A percentile compares a stretch with the other conserved stretches of the same genome.
These are phyloP conservation scores for Phoxinus phoxinus DNA, from an alignment of 2,113 vertebrate genomes.

Conservation along the genomic window DNA sequence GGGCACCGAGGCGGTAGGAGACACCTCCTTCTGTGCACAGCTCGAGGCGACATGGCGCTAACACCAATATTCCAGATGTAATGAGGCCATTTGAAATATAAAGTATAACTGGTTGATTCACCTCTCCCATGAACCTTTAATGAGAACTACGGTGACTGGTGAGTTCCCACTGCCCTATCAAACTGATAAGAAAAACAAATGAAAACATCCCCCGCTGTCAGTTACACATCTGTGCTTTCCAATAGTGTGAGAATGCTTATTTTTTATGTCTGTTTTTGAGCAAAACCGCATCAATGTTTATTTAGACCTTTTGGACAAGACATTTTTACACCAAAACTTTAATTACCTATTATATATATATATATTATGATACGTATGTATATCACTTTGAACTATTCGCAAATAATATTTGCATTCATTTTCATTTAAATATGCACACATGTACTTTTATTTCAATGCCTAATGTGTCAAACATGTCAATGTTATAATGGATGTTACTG, in stretches of 20 bases:
- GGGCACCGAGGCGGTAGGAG: slow-evolving; percentile 52
- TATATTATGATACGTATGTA: no score
- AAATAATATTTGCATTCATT: no score
- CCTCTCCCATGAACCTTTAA: slow-evolving; percentile 60
- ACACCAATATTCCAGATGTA: slow-evolving; percentile 43
- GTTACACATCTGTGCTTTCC: slow-evolving; percentile 54
- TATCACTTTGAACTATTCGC: no score
- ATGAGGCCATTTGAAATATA: slow-evolving; percentile 28
- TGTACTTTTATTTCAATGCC: no score
- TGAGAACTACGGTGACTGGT: slow-evolving; percentile 39
- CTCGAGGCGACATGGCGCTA: slow-evolving; percentile 43
- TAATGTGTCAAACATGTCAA: no score
- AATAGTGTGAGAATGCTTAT: slow-evolving; percentile 34
- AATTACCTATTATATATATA: background rate
- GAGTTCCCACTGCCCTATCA: slow-evolving; percentile 43
- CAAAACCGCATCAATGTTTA: background rate
- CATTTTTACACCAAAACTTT: background rate
- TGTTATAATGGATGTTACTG: no score
- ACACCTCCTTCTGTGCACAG: slow-evolving; percentile 57
- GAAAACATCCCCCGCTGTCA: slow-evolving; percentile 48
- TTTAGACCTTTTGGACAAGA: background rate
- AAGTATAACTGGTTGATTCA: slow-evolving; percentile 37
- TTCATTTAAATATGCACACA: no score
- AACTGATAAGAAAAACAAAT: slow-evolving; percentile 56
- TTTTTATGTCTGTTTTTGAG: slow-evolving; percentile 13